Evolutionary conservation across 2,797 vertebrate genomes (phyloP), one percentile per base, ranked within the genome.

Genomic region (Acridotheres tristis): DNA sequence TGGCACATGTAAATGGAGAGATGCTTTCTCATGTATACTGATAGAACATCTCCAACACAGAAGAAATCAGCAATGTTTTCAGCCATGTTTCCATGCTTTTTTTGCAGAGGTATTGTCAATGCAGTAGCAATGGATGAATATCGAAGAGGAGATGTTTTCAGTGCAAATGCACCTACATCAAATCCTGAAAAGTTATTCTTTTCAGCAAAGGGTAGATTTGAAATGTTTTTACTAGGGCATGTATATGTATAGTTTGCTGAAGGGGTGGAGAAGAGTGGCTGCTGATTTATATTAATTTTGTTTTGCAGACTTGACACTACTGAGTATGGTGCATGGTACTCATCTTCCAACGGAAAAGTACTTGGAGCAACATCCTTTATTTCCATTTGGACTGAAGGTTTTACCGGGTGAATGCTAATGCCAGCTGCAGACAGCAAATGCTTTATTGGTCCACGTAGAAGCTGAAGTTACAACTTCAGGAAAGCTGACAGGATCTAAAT

Each of bases 281-380:
- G 94, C 47, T 83, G 81, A 55, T 95, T 94, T 90, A 80, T 45
- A 89, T 85, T 69, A 36, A 66, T 92, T 95, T 87, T 90, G 67
- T 91, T 95, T 30, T 84, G 88, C 27, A 88, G 75, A 75, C n/a
- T 91, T 92, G 94, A 89, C 76, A 89, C 16, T 16, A 38, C 32
- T 1, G 14, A 88, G 63, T 88, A 50, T 40, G 30, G 80, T 76
- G 72, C 30, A 40, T 21, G 27, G 36, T 71, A 71, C 23, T 71
- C 67, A 3, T 80, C 72, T 96, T 88, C 94, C 71, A 81, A 9
- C 7, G 40, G 54, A 93, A 83, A 88, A 91, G 38, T 74, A 86
- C 53, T 90, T 85, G 86, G 45, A 92, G 59, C 51, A 96, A 78
- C 72, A 93, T 93, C 74, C 96, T 45, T 43, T 51, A 42, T 10